Evolutionary conservation across 2,888 invertebrate genomes (phyloP).

Genomic region (Parasteatoda lunata): DNA sequence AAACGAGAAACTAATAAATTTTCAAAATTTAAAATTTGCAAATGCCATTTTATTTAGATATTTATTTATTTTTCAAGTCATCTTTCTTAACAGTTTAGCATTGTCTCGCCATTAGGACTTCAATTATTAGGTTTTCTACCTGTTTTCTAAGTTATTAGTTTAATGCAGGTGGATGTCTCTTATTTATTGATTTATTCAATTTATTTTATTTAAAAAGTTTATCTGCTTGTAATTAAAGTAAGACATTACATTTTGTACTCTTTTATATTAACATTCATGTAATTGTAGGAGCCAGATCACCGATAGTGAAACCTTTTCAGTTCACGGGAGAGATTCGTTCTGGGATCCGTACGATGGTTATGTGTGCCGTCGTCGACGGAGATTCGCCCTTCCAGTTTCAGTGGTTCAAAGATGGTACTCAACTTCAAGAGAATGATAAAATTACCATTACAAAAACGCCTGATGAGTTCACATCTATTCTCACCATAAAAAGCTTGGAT

Average conservation of each 20-base stretch:
- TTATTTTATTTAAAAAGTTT: too few species aligned
- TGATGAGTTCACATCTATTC: conserved; percentile 22
- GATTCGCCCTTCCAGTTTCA: conserved; percentile 55
- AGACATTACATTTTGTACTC: neutral
- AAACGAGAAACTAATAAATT: too few species aligned
- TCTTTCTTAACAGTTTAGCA: too few species aligned
- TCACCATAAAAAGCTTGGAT: neutral
- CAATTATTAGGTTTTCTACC: too few species aligned
- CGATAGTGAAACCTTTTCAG: conserved; percentile 28
- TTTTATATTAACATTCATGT: neutral
- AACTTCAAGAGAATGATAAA: neutral
- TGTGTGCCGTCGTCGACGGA: conserved; percentile 51
- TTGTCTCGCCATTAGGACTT: too few species aligned
- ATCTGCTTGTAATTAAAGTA: too few species aligned
- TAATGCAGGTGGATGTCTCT: too few species aligned
- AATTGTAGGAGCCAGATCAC: conserved; percentile 4
- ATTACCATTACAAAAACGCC: neutral
- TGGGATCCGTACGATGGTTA: conserved; percentile 20
- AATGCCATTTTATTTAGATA: too few species aligned
- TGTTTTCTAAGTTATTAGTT: too few species aligned
- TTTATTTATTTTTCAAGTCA: too few species aligned
- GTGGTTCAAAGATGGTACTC: conserved; percentile 63
- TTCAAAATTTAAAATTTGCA: too few species aligned
- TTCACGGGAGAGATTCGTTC: conserved; percentile 15
- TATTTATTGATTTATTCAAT: too few species aligned